Evolutionary conservation across 2,113 vertebrate genomes (phyloP).

Genomic region (Trematomus loennbergii): DNA sequence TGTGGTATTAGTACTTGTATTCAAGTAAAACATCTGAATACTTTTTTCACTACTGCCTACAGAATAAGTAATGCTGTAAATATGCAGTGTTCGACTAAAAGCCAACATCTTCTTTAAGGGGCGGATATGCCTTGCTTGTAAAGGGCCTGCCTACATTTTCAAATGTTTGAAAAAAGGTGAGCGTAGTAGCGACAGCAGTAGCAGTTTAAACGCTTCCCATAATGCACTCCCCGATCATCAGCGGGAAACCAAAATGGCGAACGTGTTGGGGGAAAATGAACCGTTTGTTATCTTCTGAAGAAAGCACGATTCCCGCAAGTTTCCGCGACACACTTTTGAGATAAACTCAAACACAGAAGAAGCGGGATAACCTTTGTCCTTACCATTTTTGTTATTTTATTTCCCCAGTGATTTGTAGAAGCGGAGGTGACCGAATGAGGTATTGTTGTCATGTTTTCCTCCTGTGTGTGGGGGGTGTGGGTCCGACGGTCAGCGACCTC

Average conservation of each 20-base stretch:
- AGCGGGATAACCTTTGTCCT: slow-evolving; percentile 33
- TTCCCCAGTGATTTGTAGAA: slow-evolving; percentile 76
- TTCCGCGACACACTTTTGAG: neutral
- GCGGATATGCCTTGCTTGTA: slow-evolving; percentile 27
- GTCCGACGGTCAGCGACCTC: slow-evolving; percentile 61
- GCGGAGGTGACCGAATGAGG: slow-evolving; percentile 92
- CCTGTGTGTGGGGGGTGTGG: slow-evolving; percentile 61
- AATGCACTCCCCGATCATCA: slow-evolving; percentile 88
- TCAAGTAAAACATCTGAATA: no score
- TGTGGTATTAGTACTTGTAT: no score
- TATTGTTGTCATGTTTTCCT: slow-evolving; percentile 82
- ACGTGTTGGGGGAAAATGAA: slow-evolving; percentile 79
- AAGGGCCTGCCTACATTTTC: slow-evolving; percentile 75
- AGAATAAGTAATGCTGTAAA: neutral
- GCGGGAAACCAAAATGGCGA: slow-evolving; percentile 97
- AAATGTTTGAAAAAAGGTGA: slow-evolving; percentile 69
- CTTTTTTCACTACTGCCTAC: no score
- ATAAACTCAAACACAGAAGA: neutral
- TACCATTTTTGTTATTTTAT: slow-evolving; percentile 68
- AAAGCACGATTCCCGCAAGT: slow-evolving; percentile 30
- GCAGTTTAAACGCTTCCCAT: slow-evolving; percentile 82
- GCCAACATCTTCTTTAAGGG: slow-evolving; percentile 40
- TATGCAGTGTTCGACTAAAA: neutral
- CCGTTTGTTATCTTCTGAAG: slow-evolving; percentile 83
- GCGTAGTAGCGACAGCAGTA: slow-evolving; percentile 16